Conservation (phyloP, 2,113 vertebrate genomes). For the Pelodiscus sinensis region DNA sequence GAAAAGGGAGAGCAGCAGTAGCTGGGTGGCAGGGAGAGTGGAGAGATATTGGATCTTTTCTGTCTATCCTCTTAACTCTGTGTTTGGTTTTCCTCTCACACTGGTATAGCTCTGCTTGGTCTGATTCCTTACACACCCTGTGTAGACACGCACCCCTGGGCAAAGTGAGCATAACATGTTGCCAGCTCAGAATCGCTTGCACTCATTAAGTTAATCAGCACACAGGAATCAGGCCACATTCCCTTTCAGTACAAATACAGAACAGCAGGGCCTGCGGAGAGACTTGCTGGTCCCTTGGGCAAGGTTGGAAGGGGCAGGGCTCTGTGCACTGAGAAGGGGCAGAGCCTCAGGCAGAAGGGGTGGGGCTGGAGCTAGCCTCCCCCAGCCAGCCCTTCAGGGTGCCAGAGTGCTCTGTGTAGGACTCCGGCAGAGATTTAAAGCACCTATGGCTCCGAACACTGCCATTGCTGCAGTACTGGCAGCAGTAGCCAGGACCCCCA, state of each 20-base stretch:
- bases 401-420: no score
- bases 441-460: no score
- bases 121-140: background rate
- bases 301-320: no score
- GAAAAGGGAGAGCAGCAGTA: background rate
- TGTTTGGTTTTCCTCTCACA: background rate
- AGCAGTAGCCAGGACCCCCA: no score
- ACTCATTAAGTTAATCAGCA: background rate
- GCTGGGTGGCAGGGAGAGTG: accelerated
- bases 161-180: background rate
- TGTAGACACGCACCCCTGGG: background rate
- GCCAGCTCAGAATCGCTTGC: background rate
- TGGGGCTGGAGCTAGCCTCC: no score
- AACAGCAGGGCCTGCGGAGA: background rate
- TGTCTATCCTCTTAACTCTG: background rate
- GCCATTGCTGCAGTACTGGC: no score
- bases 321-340: no score
- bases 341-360: no score
- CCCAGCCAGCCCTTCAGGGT: no score
- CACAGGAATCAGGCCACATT: background rate
- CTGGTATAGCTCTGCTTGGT: background rate
- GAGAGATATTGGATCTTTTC: background rate
- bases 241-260: background rate
- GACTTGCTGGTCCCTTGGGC: no score
- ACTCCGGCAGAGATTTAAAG: no score